Evolutionary conservation across 2,113 vertebrate genomes (phyloP), one percentile per base, ranked within the genome.

Genomic region (Fukomys damarensis): DNA sequence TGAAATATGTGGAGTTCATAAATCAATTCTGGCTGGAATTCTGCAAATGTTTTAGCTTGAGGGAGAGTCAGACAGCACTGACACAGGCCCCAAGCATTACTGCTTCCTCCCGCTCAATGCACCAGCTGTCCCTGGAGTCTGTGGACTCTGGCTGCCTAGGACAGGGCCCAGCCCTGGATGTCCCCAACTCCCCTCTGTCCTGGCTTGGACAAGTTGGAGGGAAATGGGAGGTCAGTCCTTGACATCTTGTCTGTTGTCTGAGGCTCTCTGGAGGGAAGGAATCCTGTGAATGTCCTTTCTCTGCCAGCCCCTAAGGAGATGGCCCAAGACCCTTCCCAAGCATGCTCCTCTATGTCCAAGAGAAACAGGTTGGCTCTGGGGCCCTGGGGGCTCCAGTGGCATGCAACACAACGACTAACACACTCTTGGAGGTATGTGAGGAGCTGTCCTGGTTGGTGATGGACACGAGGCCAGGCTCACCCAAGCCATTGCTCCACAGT

Each of bases 171-270:
- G 95, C 24, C 35, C 92, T 61, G 86, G 76, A 92, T 98, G 98
- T 98, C 97, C 97, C 97, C 84, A 38, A 82, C 86, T 97, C 96
- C 97, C 97, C 98, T 97, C 94, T 96, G 87, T 95, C 95, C 70
- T 0, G 12, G 85, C 82, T 96, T 96, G 59, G 41, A 90, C 74
- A 52, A 81, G 85, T 95, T 19, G 63, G 41, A 96, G 85, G 82
- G 70, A 82, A 97, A 76, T 3, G 35, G n/a, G 72, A 96, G 95
- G 92, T 96, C 96, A 97, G 93, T 65, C 88, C 90, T 87, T 92
- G 96, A 96, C 96, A 89, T 94, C 46, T 70, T 86, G 97, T 95
- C 96, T 89, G 93, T 38, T 58, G 93, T 96, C 97, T 83, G 93
- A 77, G 96, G 94, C 93, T n/a, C 90, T 86, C 88, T 26, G 85